Base-by-base conservation (phyloP, 2,888 invertebrate genomes). In the Lamellibrachia satsuma region DNA sequence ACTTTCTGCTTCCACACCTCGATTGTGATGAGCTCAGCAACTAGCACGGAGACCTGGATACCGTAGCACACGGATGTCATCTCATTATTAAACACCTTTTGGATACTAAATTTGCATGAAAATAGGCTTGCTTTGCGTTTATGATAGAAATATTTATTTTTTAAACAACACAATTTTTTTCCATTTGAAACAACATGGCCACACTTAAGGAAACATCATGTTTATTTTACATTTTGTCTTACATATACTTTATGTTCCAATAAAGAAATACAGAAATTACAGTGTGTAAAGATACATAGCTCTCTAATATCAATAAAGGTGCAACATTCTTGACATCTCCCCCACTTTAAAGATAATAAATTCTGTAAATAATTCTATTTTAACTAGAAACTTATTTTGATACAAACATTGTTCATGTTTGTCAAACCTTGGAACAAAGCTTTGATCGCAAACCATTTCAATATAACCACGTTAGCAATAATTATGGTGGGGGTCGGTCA, bases 1-100 rank as follows among this genome's bases (percentile, higher is more conserved):
- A 98, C 97, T 95, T 98, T 98, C 93, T 98, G 97, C 94, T 98
- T 98, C 99, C 99, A 99, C 75, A 98, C 97, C 96, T 98, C 98
- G 91, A 98, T 97, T 94, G 98, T 97, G 94, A 98, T 98, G 0
- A 98, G 98, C 97, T 99, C 98, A 95, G 98, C 97, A 55, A 99
- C 97, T 90, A 99, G 96, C 39, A 98, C 96, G 1, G 98, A 97
- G 8, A 98, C 97, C 98, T 98, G 96, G 92, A 96, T 15, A 75
- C 75, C 22, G 22, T 6, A 60, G 22, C 60, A 60, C 3, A 55
- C 4, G 9, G 9, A 95, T 57, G 75, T 93, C 92, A n/a, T 15
- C 15, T 22, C 22, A 15, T 75, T 75, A 75, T 6, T 75, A 75
- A 75, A 75, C 75, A 75, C n/a, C 75, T 75, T n/a, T 75, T 75